These are phyloP conservation scores for Spongilla lacustris DNA, from an alignment of 37 sponge, comb jelly and placozoan genomes.

Conservation along the genomic window DNA sequence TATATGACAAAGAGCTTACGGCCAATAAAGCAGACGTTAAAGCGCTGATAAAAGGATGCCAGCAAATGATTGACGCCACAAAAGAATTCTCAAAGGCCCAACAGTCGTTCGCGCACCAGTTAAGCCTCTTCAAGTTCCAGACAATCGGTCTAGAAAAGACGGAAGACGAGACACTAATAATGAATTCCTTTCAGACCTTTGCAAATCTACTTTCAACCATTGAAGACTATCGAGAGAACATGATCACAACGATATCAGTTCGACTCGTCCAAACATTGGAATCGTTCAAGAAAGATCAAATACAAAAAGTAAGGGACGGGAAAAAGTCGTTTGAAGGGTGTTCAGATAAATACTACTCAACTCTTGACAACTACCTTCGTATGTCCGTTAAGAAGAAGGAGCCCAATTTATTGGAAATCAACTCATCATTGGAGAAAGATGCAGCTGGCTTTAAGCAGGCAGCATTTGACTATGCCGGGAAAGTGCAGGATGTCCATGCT, in stretches of 20 bases:
- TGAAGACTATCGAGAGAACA: slow-evolving; percentile 70
- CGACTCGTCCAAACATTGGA: slow-evolving; percentile 84
- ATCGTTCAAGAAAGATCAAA: slow-evolving; percentile 86
- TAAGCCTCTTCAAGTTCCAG: slow-evolving; percentile 78
- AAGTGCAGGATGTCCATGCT: slow-evolving; percentile 86
- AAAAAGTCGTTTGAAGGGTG: slow-evolving; percentile 75
- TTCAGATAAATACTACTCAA: slow-evolving; percentile 67
- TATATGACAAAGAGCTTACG: slow-evolving; percentile 93
- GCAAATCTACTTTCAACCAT: slow-evolving; percentile 55
- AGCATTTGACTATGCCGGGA: slow-evolving; percentile 85
- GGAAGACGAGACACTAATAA: slow-evolving; percentile 71
- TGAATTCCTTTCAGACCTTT: slow-evolving; percentile 65
- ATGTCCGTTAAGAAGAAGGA: slow-evolving; percentile 58
- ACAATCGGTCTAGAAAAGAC: slow-evolving; percentile 66
- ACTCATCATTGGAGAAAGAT: slow-evolving; percentile 63
- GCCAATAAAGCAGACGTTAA: slow-evolving; percentile 73
- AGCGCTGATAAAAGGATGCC: slow-evolving; percentile 70
- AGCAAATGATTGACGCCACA: slow-evolving; percentile 76
- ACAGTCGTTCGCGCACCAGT: slow-evolving; percentile 62
- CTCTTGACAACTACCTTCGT: slow-evolving; percentile 56
- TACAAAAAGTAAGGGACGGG: slow-evolving; percentile 78
- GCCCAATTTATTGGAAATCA: slow-evolving; percentile 24
- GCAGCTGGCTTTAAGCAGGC: slow-evolving; percentile 69
- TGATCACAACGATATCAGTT: slow-evolving; percentile 80
- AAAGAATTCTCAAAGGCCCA: slow-evolving; percentile 89